Evolutionary conservation across 2,888 invertebrate species (phyloP).

Genomic region (Thereva unica): DNA sequence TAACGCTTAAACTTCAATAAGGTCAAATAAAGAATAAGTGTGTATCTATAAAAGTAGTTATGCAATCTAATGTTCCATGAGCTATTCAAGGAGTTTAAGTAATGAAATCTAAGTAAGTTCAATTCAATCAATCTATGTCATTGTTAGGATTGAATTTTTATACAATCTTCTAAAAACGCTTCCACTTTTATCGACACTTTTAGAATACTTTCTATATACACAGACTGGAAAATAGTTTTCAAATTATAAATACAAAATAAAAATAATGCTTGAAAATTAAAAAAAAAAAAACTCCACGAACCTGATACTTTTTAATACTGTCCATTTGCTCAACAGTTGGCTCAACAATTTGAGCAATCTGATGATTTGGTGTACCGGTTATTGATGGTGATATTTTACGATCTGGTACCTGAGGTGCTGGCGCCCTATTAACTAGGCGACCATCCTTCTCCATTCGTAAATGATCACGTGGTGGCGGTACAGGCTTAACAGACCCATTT

Average conservation of each 20-base stretch:
- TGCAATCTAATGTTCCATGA: no score
- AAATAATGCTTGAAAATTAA: conserved; percentile 2
- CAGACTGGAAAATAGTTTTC: background rate
- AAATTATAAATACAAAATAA: background rate
- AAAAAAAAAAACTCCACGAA: conserved; percentile 56
- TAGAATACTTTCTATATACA: no score
- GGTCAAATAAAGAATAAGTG: no score
- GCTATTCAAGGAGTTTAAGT: no score
- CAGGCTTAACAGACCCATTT: conserved; percentile 57
- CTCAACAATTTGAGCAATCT: conserved; percentile 60
- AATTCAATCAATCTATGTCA: no score
- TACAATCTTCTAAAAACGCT: no score
- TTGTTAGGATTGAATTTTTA: no score
- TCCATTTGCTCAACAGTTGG: conserved; percentile 87
- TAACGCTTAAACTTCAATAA: no score
- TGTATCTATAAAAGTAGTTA: no score
- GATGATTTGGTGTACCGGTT: conserved; percentile 58
- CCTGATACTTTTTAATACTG: conserved; percentile 91
- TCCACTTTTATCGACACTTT: no score
- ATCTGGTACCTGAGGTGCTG: conserved; percentile 70
- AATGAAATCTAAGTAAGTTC: no score
- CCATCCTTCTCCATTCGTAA: conserved; percentile 66
- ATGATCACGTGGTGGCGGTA: conserved; percentile 68
- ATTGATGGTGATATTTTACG: conserved; percentile 61
- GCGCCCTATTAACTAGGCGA: conserved; percentile 66